Percentiles rank a stretch among this genome's conserved stretches.
phyloP scores from a whole-genome alignment of 2,888 invertebrate genomes.

The Heliconius ethilla region DNA sequence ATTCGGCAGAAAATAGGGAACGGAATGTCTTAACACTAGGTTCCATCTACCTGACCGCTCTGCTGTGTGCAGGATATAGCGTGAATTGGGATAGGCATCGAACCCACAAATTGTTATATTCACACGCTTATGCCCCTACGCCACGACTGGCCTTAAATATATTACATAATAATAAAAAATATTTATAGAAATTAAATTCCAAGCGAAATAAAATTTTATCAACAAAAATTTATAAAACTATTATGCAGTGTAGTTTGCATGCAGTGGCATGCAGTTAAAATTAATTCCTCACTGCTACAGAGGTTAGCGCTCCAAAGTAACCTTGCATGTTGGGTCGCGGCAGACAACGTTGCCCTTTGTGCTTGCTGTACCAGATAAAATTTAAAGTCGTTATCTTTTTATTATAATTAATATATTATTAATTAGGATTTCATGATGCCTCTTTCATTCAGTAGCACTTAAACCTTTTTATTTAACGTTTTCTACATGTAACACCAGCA shows the following conservation, averaged over 20 bases:
- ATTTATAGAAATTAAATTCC: too few species aligned
- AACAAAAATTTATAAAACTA: background rate
- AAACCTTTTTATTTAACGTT: background rate
- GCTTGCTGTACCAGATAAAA: background rate
- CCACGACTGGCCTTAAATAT: too few species aligned
- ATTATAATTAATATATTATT: background rate
- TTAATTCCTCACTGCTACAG: background rate
- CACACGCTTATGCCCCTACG: background rate
- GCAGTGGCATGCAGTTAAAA: background rate
- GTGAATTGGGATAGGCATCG: background rate
- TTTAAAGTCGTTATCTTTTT: background rate
- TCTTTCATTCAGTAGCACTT: background rate
- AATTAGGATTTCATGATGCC: background rate
- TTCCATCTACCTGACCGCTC: too few species aligned
- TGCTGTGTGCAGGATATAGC: too few species aligned
- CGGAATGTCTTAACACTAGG: too few species aligned
- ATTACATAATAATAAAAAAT: too few species aligned
- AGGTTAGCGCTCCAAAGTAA: constrained; percentile 11
- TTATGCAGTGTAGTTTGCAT: background rate
- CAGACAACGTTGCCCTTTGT: background rate
- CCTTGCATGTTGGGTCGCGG: background rate
- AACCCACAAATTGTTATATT: background rate
- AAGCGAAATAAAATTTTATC: too few species aligned
- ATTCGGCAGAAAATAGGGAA: too few species aligned
- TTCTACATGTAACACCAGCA: background rate